These are phyloP conservation scores for Steatornis caripensis DNA, from an alignment of 2,113 vertebrate genomes.

Conservation along the genomic window DNA sequence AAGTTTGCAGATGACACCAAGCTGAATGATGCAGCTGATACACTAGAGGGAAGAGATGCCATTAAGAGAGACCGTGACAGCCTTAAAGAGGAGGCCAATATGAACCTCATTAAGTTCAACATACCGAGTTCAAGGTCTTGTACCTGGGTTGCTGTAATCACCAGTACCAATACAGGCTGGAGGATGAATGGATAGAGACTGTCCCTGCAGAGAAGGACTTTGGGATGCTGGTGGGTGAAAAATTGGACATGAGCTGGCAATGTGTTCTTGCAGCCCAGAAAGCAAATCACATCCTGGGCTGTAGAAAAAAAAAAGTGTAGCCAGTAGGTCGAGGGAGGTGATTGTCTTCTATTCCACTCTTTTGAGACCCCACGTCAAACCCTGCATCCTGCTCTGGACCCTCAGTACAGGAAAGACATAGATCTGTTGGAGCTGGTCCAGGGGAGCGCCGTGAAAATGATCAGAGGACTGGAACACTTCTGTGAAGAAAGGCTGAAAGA, in stretches of 20 bases:
- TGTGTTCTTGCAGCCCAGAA: background rate
- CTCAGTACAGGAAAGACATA: background rate
- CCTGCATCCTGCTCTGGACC: background rate
- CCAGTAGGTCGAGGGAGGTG: background rate
- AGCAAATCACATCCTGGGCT: background rate
- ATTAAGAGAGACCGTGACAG: background rate
- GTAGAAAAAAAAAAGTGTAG: background rate
- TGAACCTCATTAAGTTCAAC: background rate
- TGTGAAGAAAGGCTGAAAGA: background rate
- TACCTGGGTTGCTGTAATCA: too few species aligned
- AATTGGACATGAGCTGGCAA: background rate
- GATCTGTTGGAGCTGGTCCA: background rate
- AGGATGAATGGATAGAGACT: too few species aligned
- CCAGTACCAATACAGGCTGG: too few species aligned
- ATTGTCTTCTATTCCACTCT: background rate
- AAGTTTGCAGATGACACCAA: background rate
- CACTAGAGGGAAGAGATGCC: fast-evolving
- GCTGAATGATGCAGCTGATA: fast-evolving
- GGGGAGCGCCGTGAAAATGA: background rate
- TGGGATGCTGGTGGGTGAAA: background rate
- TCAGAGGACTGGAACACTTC: background rate
- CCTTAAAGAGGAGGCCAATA: too few species aligned
- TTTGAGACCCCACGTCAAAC: background rate
- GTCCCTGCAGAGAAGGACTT: too few species aligned
- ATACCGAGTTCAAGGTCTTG: background rate